A percentile compares a stretch with the other conserved stretches of the same genome.
phyloP scores from a whole-genome alignment of 2,113 vertebrate species.

The Apodemus sylvaticus region DNA sequence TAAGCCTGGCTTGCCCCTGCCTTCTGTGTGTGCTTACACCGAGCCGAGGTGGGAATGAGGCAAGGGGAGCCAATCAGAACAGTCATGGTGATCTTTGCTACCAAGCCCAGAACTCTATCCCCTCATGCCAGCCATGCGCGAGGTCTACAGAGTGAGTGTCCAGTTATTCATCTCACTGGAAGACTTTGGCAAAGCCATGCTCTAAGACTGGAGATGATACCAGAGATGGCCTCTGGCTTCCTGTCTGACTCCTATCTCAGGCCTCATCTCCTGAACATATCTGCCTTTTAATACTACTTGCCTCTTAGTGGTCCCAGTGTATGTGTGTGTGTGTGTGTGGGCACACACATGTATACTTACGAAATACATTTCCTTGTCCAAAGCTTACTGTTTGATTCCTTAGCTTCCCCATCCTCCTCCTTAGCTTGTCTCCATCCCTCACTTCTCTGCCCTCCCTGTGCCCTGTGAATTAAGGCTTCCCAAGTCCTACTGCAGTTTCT shows the following conservation, averaged over 20 bases:
- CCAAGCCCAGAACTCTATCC: background rate
- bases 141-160: background rate
- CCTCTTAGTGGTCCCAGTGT: background rate
- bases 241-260: background rate
- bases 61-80: background rate
- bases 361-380: background rate
- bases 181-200: background rate
- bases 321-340: background rate
- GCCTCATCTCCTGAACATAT: background rate
- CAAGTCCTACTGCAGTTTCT: constrained; percentile 78
- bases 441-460: constrained; percentile 19
- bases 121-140: accelerated
- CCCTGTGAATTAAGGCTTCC: constrained; percentile 74
- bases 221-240: background rate
- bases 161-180: background rate
- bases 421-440: background rate
- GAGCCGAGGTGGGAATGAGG: background rate
- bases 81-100: background rate
- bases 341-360: background rate
- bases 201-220: background rate
- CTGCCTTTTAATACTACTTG: background rate
- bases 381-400: background rate
- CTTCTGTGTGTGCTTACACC: accelerated
- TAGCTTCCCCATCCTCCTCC: constrained; percentile 7
- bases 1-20: background rate